A percentile compares a stretch with the other conserved stretches of the same genome.
Conservation (phyloP, 1,140 invertebrate genomes). For the Laodelphax striatellus region DNA sequence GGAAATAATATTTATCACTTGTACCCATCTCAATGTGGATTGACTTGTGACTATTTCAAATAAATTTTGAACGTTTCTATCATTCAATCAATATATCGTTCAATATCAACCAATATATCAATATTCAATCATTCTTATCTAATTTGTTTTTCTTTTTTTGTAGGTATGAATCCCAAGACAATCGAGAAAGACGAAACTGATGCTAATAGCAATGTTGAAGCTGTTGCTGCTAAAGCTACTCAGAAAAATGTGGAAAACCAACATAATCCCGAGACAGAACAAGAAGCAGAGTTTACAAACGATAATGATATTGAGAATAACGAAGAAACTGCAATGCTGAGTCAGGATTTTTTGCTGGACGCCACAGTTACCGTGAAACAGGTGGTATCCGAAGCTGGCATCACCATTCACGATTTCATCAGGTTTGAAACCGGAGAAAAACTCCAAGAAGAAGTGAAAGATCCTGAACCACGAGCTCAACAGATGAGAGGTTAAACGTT, state of each 20-base stretch:
- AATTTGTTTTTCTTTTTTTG: conserved; percentile 1
- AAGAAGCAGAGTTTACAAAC: neutral
- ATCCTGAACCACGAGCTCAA: neutral
- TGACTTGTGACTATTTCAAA: too few relatives aligned
- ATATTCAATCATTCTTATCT: neutral
- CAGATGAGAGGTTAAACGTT: conserved; percentile 3
- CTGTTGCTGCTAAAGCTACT: neutral
- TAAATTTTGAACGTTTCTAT: too few relatives aligned
- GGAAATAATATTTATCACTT: too few relatives aligned
- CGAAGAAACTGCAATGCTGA: conserved; percentile 61
- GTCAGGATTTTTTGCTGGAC: conserved; percentile 81
- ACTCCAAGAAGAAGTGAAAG: neutral
- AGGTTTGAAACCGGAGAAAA: conserved; percentile 23
- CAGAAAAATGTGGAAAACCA: neutral
- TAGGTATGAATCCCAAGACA: conserved; percentile 69
- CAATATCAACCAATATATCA: too few relatives aligned
- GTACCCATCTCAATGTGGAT: too few relatives aligned
- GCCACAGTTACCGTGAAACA: conserved; percentile 58
- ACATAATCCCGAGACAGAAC: neutral
- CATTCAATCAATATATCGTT: too few relatives aligned
- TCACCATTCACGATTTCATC: conserved; percentile 22
- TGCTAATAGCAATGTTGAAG: neutral
- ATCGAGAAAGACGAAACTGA: conserved; percentile 48
- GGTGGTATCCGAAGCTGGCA: conserved; percentile 39
- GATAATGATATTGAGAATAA: conserved; percentile 35